These are phyloP conservation scores for Ichneumoninae sp. DNA, from an alignment of 2,888 invertebrate genomes.

Conservation along the genomic window DNA sequence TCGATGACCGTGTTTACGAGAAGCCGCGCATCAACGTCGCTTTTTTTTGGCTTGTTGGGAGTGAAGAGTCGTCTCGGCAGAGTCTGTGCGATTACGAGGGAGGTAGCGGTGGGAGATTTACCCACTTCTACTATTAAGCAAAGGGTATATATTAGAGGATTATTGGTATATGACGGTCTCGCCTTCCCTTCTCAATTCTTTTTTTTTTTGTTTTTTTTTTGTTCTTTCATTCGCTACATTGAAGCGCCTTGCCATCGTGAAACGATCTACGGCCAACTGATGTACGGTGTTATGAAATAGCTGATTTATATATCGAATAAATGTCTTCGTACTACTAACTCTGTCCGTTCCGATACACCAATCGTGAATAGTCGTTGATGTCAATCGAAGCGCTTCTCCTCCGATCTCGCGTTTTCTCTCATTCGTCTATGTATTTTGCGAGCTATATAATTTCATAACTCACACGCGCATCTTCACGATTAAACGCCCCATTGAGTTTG, in stretches of 20 bases:
- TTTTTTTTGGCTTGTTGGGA: conserved; percentile 18
- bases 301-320: conserved; percentile 56
- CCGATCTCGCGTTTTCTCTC: too few relatives aligned
- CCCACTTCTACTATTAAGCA: not conserved
- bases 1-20: conserved; percentile 20
- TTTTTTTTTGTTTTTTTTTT: not conserved
- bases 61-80: conserved; percentile 17
- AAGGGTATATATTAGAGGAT: conserved; percentile 36
- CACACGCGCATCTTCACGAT: too few relatives aligned
- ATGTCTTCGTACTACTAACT: conserved; percentile 11
- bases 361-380: conserved; percentile 31
- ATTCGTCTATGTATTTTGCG: too few relatives aligned
- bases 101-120: not conserved
- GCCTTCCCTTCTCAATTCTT: conserved; percentile 18
- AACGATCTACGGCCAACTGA: conserved; percentile 49
- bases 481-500: too few relatives aligned
- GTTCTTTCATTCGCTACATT: not conserved
- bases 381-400: conserved; percentile 8
- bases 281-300: conserved; percentile 58
- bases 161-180: conserved; percentile 38
- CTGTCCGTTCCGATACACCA: not conserved
- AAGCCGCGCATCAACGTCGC: not conserved
- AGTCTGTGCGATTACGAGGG: conserved; percentile 17
- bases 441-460: too few relatives aligned
- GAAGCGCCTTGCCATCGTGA: conserved; percentile 24